phyloP scores from a whole-genome alignment of 2,113 vertebrate species.

The Coryphaenoides rupestris region DNA sequence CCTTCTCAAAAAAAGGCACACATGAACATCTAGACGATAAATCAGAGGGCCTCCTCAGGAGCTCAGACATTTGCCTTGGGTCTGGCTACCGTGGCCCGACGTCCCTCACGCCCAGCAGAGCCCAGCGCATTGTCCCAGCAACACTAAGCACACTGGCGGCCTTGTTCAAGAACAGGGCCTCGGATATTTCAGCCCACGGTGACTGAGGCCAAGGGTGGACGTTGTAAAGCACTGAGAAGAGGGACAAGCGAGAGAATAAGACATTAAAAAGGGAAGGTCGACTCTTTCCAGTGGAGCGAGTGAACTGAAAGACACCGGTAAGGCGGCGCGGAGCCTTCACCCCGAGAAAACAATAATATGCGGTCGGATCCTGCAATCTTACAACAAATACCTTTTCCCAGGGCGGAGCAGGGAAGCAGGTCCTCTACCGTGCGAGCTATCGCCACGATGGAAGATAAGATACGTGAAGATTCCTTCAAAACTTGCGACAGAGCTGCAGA shows the following conservation, averaged over 20 bases:
- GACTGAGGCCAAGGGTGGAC: conserved; percentile 41
- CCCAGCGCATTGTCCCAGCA: conserved; percentile 42
- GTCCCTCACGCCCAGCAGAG: conserved; percentile 52
- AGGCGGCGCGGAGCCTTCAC: conserved; percentile 15
- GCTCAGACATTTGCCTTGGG: conserved; percentile 46
- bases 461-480: no score
- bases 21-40: conserved; percentile 66
- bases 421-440: no score
- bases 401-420: no score
- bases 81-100: conserved; percentile 48
- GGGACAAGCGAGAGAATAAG: conserved; percentile 26
- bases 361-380: conserved; percentile 26
- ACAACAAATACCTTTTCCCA: neutral
- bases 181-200: conserved; percentile 36
- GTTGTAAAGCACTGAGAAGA: conserved; percentile 19
- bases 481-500: no score
- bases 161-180: conserved; percentile 50
- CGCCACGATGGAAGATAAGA: no score
- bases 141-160: conserved; percentile 47
- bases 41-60: conserved; percentile 53
- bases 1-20: conserved; percentile 56
- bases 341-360: conserved; percentile 18
- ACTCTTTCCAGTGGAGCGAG: neutral
- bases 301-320: conserved; percentile 17
- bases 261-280: conserved; percentile 28